Base-by-base conservation (phyloP, 2,797 vertebrate species). In the Chanos chanos region DNA sequence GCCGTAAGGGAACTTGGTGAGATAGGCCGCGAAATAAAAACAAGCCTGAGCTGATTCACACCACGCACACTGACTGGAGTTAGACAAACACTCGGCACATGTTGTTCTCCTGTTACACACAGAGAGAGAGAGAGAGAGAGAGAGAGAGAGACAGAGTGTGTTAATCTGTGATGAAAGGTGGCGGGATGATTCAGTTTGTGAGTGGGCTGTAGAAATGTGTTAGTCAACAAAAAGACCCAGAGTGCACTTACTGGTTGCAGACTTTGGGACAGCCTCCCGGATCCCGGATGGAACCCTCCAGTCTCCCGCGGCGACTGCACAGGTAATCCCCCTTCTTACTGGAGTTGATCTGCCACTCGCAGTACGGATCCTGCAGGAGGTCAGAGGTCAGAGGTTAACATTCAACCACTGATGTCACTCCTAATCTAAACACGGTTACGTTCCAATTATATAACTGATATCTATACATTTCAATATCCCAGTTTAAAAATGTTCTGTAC, bases 11-110 rank as follows among this genome's bases (percentile, higher is more conserved):
- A 95, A 96, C 75, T 94, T 94, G 64, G 94, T 94, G 64, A 96
- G 87, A 74, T 97, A 97, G 39, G 94, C 90, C 0, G 94, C 93
- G 16, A 97, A 96, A 75, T 94, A 91, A 82, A 97, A 97, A 80
- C 94, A 97, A 74, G 90, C 87, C 68, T 86, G 90, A 4, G 93
- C 93, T 2, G 94, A 97, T 79, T 94, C 93, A 74, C 94, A 96
- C 94, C 94, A 97, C 3, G 94, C 94, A 18, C 94, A 97, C 82
- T 96, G 94, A 83, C 94, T 97, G 25, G 93, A 94, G 85, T 97
- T 96, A 49, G 93, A 94, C 45, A 97, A 85, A 73, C 94, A 97
- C 61, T 94, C 92, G 0, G 83, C 81, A 52, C 94, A 97, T 0
- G 92, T 90, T 73, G 71, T 86, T 15, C 92, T 93, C 82, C 94